These are phyloP conservation scores for Chorisops tibialis DNA, from an alignment of 2,888 invertebrate genomes.

Conservation along the genomic window DNA sequence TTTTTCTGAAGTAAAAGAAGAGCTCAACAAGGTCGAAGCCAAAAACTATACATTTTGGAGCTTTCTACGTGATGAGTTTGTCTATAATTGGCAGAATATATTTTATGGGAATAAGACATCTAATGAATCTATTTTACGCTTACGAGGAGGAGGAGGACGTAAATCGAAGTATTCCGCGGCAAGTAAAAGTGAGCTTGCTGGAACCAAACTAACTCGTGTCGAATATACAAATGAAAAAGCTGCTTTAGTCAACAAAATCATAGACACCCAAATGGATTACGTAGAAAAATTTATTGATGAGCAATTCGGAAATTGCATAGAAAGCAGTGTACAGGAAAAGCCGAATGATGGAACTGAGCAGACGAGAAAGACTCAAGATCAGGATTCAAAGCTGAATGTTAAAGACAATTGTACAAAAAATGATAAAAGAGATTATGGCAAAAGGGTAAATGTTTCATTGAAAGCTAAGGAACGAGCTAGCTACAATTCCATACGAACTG, in stretches of 20 bases:
- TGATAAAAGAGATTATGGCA: neutral
- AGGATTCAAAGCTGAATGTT: neutral
- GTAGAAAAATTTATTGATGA: neutral
- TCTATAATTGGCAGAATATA: neutral
- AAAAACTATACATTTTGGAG: constrained; percentile 39
- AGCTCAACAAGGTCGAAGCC: constrained; percentile 1
- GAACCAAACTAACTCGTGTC: neutral
- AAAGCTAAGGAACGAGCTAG: no score
- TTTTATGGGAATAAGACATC: neutral
- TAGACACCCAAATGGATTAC: constrained; percentile 18
- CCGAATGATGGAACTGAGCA: neutral
- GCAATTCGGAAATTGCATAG: neutral
- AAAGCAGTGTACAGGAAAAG: neutral
- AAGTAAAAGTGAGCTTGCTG: neutral
- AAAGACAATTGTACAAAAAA: neutral
- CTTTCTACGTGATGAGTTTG: constrained; percentile 39
- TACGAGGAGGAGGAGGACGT: constrained; percentile 10
- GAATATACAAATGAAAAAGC: constrained; percentile 9
- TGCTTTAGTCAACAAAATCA: constrained; percentile 4
- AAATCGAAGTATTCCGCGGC: neutral
- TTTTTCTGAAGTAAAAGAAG: constrained; percentile 38
- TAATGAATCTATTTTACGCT: neutral
- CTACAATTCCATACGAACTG: no score
- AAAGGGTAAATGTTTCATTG: no score
- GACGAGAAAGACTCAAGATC: neutral